Evolutionary conservation across 2,888 invertebrate species (phyloP).

Genomic region (Spodoptera picta): DNA sequence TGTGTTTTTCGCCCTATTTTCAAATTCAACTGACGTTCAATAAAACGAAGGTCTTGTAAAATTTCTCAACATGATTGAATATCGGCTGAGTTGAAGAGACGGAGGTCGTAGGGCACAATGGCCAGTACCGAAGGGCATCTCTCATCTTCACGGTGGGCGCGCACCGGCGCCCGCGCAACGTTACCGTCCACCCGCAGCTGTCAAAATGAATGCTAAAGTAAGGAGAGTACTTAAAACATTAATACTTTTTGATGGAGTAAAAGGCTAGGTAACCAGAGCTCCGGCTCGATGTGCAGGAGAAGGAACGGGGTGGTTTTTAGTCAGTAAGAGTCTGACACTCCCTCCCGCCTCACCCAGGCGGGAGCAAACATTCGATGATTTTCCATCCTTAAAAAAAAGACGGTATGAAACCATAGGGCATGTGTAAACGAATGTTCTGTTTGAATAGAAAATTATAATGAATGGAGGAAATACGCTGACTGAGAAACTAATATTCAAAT

Average conservation of each 20-base stretch:
- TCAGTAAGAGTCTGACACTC: too few species aligned
- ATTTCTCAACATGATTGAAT: slow-evolving; percentile 57
- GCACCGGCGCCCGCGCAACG: slow-evolving; percentile 51
- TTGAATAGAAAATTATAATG: too few species aligned
- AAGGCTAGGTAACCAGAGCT: too few species aligned
- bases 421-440: too few species aligned
- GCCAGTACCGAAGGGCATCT: slow-evolving; percentile 81
- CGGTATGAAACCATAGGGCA: too few species aligned
- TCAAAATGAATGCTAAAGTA: slow-evolving; percentile 43
- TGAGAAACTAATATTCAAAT: too few species aligned
- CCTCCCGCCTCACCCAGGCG: too few species aligned
- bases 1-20: background rate
- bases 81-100: slow-evolving; percentile 53
- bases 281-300: too few species aligned
- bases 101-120: slow-evolving; percentile 82
- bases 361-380: too few species aligned
- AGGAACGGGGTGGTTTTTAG: too few species aligned
- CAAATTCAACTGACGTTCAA: slow-evolving; percentile 20
- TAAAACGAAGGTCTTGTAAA: slow-evolving; percentile 46
- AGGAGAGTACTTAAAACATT: background rate
- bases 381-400: too few species aligned
- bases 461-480: too few species aligned
- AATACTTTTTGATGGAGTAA: background rate
- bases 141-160: slow-evolving; percentile 81
- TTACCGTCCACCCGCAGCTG: slow-evolving; percentile 13